phyloP scores from a whole-genome alignment of 2,888 invertebrate genomes.

The Coleophora flavipennella region DNA sequence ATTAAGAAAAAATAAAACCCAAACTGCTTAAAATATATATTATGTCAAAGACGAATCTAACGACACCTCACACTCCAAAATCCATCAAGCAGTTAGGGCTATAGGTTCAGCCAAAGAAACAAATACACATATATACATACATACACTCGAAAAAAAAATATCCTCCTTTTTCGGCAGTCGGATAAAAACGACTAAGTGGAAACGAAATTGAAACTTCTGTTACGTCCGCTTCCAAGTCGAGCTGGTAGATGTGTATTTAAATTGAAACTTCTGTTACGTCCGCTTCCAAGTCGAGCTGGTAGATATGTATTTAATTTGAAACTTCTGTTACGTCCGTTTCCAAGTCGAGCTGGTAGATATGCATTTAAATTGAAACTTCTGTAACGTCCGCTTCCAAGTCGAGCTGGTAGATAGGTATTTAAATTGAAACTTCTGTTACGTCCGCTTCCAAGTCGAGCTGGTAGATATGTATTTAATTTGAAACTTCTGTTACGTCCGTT shows the following conservation, averaged over 20 bases:
- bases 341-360: slow-evolving; percentile 11
- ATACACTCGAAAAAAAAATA: too few relatives aligned
- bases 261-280: slow-evolving; percentile 19
- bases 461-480: too few relatives aligned
- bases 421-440: slow-evolving; percentile 33
- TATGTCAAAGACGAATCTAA: too few relatives aligned
- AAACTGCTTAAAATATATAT: too few relatives aligned
- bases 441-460: slow-evolving; percentile 13
- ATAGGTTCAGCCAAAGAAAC: too few relatives aligned
- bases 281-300: slow-evolving; percentile 12
- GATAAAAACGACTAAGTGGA: slow-evolving; percentile 25
- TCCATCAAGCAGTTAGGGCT: too few relatives aligned
- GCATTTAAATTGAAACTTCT: slow-evolving; percentile 38
- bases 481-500: slow-evolving; percentile 26
- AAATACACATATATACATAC: too few relatives aligned
- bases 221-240: slow-evolving; percentile 16
- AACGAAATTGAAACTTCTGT: slow-evolving; percentile 36
- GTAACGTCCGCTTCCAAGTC: slow-evolving; percentile 17
- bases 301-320: too few relatives aligned
- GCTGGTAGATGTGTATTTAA: slow-evolving; percentile 9
- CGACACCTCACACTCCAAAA: too few relatives aligned
- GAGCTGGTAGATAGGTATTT: too few relatives aligned
- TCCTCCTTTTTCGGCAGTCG: too few relatives aligned
- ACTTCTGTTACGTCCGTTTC: slow-evolving; percentile 22
- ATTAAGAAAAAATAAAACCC: too few relatives aligned